Base-by-base conservation (phyloP, 2,113 vertebrate species). In the Triplophysa dalaica region DNA sequence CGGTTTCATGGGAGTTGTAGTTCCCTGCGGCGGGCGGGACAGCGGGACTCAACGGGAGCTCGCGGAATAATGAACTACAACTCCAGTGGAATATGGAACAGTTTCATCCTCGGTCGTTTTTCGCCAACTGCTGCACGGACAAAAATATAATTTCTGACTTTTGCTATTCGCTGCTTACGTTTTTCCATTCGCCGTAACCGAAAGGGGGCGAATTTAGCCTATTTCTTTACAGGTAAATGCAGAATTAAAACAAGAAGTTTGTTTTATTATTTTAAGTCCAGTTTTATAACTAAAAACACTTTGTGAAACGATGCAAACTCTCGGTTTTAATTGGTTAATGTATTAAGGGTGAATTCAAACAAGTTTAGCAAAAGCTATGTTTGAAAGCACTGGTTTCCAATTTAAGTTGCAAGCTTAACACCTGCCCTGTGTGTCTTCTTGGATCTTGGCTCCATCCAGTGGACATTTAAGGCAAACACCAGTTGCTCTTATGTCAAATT, bases 1-100 rank as follows among this genome's bases (percentile, higher is more conserved):
- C 6, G 82, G 92, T 63, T 86, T 84, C 87, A 87, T 68, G 93
- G 93, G 93, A 92, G 78, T 85, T 82, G 92, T 82, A 93, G 93
- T 94, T 88, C 72, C 38, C 63, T 45, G 13, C 77, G 14, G 62
- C 82, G 45, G 70, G 56, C 64, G 66, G 61, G 13, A 70, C n/a
- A 12, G 56, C 14, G 43, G n/a, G 26, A 33, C 19, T 50, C 45
- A 67, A 56, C 19, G 62, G 33, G 45, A 50, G 26, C 33, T 52
- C 21, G 61, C 50, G 52, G 16, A 58, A 26, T 5, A n/a, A 52
- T 5, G 67, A 75, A 75, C 77, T 79, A 75, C 82, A 79, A 80
- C 56, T 79, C 82, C 82, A 69, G 77, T 58, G 82, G 54, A 62
- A 81, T 60, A 76, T 62, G 72, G 73, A 48, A 68, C 65, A 76